Evolutionary conservation across 2,888 invertebrate species (phyloP), one percentile per base, ranked within the genome.

Genomic region (Chrysina gloriosa): DNA sequence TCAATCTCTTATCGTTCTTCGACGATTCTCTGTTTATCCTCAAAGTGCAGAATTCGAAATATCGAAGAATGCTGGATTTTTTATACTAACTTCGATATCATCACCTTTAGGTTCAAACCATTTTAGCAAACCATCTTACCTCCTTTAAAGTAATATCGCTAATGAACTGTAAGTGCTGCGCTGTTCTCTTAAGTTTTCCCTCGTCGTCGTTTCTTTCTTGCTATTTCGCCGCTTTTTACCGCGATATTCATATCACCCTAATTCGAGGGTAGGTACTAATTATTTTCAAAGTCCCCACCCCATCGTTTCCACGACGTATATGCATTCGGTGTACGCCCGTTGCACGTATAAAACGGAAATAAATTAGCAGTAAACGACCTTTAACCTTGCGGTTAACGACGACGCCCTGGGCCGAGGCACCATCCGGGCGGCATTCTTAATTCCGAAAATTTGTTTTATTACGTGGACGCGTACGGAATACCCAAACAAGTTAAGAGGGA

Each of bases 371-470:
- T 64, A 69, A 72, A 73, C 67, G 63, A 70, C 64, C 65, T 68
- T 70, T 71, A 70, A 67, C 71, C 65, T 64, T 66, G 66, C 61
- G 71, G 70, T 72, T 71, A 71, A 67, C 61, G 69, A 70, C 66
- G 69, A n/a, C 71, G 66, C 69, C 64, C 64, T 70, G 19, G 21
- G 21, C 45, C 21, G 31, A 31, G n/a, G n/a, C n/a, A n/a, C 69
- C 69, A 61, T 68, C 64, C 63, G 36, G 67, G 65, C 70, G 61
- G 68, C 65, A 66, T 70, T 70, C 61, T 68, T 70, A 71, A 70
- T 71, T 68, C 63, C 42, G 58, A 63, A 68, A 68, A 69, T 68
- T 54, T 67, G 67, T 67, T 67, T 63, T 63, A 67, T 67, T 63
- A 21, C 63, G 36, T 3, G 36, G 50, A 63, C 45, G 63, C 63